Conservation (phyloP, 2,797 vertebrate species). For the Chaetophractus vellerosus region DNA sequence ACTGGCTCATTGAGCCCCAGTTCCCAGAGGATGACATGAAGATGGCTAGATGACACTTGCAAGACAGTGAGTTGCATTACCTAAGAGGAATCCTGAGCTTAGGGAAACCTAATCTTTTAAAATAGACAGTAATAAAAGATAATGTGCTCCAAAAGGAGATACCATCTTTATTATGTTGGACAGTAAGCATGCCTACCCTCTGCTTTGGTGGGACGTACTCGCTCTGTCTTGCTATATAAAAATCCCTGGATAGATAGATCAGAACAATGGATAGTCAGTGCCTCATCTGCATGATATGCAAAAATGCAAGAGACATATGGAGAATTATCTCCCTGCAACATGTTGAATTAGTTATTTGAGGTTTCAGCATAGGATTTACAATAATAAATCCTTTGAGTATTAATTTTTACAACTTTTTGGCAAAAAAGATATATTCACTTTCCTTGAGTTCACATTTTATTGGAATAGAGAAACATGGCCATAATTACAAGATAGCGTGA, state of each 20-base stretch:
- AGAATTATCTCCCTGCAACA: background rate
- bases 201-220: background rate
- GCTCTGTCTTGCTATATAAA: background rate
- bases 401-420: too few relatives aligned
- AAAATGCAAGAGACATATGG: background rate
- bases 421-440: background rate
- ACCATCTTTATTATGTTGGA: background rate
- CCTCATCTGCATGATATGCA: background rate
- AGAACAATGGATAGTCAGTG: too few relatives aligned
- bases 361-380: background rate
- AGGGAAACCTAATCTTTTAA: background rate
- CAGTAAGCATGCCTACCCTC: background rate
- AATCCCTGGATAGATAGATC: background rate
- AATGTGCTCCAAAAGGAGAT: background rate
- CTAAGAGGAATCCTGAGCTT: background rate
- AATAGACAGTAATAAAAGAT: constrained; percentile 4
- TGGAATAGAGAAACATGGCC: background rate
- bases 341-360: background rate
- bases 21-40: background rate
- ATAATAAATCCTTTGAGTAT: too few relatives aligned
- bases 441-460: background rate
- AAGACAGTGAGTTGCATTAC: background rate
- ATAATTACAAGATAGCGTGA: background rate
- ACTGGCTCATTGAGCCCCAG: background rate
- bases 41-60: background rate